Evolutionary conservation across 2,797 vertebrate genomes (phyloP).

Genomic region (Thunnus albacares): DNA sequence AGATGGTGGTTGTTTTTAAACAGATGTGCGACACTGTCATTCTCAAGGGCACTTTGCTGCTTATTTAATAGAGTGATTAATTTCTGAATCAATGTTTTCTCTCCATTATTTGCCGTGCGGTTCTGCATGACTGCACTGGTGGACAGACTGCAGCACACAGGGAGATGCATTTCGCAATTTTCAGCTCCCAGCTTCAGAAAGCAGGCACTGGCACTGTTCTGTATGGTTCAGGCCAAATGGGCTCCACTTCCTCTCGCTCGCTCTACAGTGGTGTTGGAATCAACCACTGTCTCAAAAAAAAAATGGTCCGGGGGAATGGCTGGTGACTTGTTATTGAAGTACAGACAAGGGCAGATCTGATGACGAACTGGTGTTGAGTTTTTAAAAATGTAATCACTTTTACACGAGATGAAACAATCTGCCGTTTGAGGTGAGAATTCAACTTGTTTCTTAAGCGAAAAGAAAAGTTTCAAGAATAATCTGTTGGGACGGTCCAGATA

Average conservation of each 20-base stretch:
- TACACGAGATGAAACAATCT: too few species aligned
- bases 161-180: constrained; percentile 69
- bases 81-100: constrained; percentile 69
- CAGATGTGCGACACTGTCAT: constrained; percentile 76
- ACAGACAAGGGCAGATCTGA: constrained; percentile 40
- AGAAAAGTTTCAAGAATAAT: not conserved
- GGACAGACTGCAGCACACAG: constrained; percentile 77
- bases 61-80: constrained; percentile 81
- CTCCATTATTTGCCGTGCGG: constrained; percentile 63
- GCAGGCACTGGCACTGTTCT: constrained; percentile 55
- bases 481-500: not conserved
- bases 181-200: constrained; percentile 65
- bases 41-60: constrained; percentile 73
- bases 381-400: not conserved
- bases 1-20: constrained; percentile 73
- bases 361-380: not conserved
- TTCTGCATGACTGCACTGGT: constrained; percentile 66
- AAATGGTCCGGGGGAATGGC: constrained; percentile 28
- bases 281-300: constrained; percentile 39
- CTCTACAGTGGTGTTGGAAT: constrained; percentile 59
- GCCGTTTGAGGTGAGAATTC: not conserved
- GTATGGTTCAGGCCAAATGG: constrained; percentile 66
- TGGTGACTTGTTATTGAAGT: constrained; percentile 48
- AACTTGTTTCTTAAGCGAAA: not conserved
- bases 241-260: constrained; percentile 55